Base-by-base conservation (phyloP, 2,797 vertebrate genomes). In the Betta splendens region DNA sequence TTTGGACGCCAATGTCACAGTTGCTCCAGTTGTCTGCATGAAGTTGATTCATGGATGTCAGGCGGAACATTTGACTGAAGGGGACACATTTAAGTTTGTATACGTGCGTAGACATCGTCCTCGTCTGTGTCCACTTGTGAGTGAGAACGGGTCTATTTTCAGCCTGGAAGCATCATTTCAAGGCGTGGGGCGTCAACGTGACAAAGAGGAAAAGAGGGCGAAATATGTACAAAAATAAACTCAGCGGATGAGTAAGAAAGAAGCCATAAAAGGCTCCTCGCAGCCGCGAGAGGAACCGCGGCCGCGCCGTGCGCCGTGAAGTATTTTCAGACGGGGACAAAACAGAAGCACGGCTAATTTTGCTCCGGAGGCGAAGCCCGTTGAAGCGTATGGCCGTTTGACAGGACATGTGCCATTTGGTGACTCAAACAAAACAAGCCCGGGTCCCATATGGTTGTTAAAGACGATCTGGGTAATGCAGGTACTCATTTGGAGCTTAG, bases 381-480 rank as follows among this genome's bases (percentile, higher is more conserved):
- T 71, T 65, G 45, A 47, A 75, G 44, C 52, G 79, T 72, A 75
- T 79, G 75, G n/a, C n/a, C n/a, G n/a, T n/a, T n/a, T n/a, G n/a
- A n/a, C 60, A 31, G 75, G 54, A 57, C 57, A 52, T 75, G 52
- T 69, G 61, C 32, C 56, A 12, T 63, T 71, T 64, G 72, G 58
- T 73, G 70, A 70, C 38, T 70, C 53, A 49, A 64, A 50, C 7
- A 15, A 71, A 75, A 76, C 53, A 64, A 36, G 51, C 55, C 55
- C 48, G 39, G 4, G 44, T 64, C 61, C 61, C 60, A 75, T 76
- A 80, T 75, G 75, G 64, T 35, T 69, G 42, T 59, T 56, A 50
- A 56, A 65, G 62, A 63, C 58, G 53, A 36, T 77, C 65, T 73
- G 79, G 59, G 38, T 64, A 45, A 65, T 45, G 39, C 77, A 77